These are phyloP conservation scores for Drosophila baimaii DNA, from an alignment of 1,140 invertebrate species.

Conservation along the genomic window DNA sequence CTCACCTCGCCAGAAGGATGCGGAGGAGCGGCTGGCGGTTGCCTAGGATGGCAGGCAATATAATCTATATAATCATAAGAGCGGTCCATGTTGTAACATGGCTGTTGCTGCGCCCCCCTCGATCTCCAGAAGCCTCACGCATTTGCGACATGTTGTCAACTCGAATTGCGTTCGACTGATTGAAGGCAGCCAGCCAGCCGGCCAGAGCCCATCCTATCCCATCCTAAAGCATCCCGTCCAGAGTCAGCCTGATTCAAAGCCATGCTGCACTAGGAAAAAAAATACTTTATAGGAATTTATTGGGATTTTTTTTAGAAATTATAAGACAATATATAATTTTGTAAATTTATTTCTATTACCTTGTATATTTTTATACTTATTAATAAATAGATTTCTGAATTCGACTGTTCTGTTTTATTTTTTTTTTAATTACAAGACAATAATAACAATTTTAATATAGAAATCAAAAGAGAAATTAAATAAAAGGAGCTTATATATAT, in stretches of 20 bases:
- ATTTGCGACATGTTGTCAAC: slow-evolving; percentile 82
- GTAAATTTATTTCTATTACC: background rate
- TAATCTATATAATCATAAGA: slow-evolving; percentile 83
- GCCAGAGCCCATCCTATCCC: slow-evolving; percentile 28
- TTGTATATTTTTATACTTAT: no score
- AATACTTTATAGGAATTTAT: background rate
- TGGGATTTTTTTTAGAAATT: background rate
- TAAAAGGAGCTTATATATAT: no score
- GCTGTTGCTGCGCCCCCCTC: slow-evolving; percentile 3
- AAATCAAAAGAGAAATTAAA: no score
- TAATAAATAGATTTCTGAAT: no score
- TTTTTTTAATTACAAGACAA: no score
- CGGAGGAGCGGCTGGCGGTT: slow-evolving; percentile 1
- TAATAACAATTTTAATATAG: no score
- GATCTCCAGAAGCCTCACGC: slow-evolving; percentile 44
- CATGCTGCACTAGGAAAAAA: slow-evolving; percentile 19
- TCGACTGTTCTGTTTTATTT: no score
- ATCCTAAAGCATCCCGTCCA: slow-evolving; percentile 14
- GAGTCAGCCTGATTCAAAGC: slow-evolving; percentile 11
- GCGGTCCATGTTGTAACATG: slow-evolving; percentile 73
- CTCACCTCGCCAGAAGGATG: background rate
- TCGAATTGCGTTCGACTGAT: slow-evolving; percentile 81
- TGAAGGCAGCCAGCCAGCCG: slow-evolving; percentile 68
- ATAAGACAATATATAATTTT: background rate
- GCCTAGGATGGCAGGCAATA: slow-evolving; percentile 55